These are phyloP conservation scores for Scortum barcoo DNA, from an alignment of 2,113 vertebrate genomes.

Conservation along the genomic window DNA sequence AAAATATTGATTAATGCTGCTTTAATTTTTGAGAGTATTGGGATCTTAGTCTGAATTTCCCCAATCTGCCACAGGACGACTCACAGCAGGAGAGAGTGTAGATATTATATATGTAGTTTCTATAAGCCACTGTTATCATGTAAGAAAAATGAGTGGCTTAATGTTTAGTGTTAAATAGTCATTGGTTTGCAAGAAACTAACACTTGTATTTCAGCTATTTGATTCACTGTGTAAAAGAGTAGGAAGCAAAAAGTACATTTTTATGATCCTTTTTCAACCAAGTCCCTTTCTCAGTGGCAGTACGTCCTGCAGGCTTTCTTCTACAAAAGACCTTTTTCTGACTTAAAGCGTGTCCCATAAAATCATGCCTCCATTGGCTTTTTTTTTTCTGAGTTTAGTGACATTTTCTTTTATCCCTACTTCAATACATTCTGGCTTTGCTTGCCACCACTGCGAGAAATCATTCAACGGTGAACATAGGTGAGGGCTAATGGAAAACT, in stretches of 20 bases:
- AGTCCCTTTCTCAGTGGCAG: background rate
- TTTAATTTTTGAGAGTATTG: background rate
- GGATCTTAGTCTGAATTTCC: background rate
- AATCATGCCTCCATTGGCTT: slow-evolving; percentile 42
- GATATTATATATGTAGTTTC: background rate
- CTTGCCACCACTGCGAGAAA: slow-evolving; percentile 33
- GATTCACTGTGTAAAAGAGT: slow-evolving; percentile 24
- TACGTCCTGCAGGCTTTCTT: slow-evolving; percentile 40
- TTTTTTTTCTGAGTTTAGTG: slow-evolving; percentile 48
- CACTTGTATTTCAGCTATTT: background rate
- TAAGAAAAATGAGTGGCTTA: background rate
- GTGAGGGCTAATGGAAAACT: slow-evolving; percentile 55
- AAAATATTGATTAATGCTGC: background rate
- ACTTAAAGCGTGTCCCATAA: slow-evolving; percentile 31
- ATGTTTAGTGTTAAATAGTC: background rate
- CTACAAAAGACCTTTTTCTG: slow-evolving; percentile 40
- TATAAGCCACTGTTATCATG: background rate
- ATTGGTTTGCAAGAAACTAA: background rate
- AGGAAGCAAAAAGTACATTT: slow-evolving; percentile 10
- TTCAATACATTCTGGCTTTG: slow-evolving; percentile 37
- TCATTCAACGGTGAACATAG: slow-evolving; percentile 37
- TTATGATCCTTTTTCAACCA: slow-evolving; percentile 12
- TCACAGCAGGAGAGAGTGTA: background rate
- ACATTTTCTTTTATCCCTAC: slow-evolving; percentile 59
- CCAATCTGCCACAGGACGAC: background rate